Conservation (phyloP, 92 coral and sea anemone genomes). For the Micromussa lordhowensis region DNA sequence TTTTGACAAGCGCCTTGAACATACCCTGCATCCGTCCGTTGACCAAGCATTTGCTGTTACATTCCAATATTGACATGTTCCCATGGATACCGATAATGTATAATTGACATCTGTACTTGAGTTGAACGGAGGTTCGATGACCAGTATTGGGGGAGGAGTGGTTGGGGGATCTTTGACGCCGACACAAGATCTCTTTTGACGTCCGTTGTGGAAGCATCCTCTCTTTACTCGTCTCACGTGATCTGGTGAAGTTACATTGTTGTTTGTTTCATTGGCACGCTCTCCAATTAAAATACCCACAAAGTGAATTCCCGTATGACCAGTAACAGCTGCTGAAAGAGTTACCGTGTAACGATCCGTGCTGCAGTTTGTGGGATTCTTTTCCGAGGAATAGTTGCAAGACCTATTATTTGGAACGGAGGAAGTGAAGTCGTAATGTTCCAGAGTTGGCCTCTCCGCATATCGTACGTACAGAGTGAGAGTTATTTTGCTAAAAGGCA, state of each 20-base stretch:
- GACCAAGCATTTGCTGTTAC: constrained; percentile 67
- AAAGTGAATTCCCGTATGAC: constrained; percentile 76
- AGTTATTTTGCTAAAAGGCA: constrained; percentile 43
- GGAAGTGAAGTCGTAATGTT: constrained; percentile 64
- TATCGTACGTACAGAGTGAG: constrained; percentile 75
- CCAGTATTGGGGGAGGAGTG: constrained; percentile 63
- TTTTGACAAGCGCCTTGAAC: neutral
- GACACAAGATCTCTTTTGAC: constrained; percentile 84
- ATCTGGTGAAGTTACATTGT: neutral
- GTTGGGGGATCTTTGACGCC: constrained; percentile 92
- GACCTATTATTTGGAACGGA: constrained; percentile 72
- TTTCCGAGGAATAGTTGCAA: constrained; percentile 43
- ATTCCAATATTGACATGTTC: constrained; percentile 85
- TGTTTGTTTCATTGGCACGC: neutral
- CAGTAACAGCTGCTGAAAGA: constrained; percentile 70
- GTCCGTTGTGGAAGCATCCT: constrained; percentile 69
- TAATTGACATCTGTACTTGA: constrained; percentile 79
- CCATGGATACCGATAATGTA: constrained; percentile 78
- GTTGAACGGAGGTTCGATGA: constrained; percentile 58
- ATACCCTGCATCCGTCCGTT: constrained; percentile 83
- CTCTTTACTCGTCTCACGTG: constrained; percentile 59
- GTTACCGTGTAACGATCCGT: constrained; percentile 70
- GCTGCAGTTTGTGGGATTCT: constrained; percentile 66
- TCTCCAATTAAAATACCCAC: constrained; percentile 58
- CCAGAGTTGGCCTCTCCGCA: constrained; percentile 69